Conservation (phyloP, 2,888 invertebrate species). For the Cistogaster globosa region DNA sequence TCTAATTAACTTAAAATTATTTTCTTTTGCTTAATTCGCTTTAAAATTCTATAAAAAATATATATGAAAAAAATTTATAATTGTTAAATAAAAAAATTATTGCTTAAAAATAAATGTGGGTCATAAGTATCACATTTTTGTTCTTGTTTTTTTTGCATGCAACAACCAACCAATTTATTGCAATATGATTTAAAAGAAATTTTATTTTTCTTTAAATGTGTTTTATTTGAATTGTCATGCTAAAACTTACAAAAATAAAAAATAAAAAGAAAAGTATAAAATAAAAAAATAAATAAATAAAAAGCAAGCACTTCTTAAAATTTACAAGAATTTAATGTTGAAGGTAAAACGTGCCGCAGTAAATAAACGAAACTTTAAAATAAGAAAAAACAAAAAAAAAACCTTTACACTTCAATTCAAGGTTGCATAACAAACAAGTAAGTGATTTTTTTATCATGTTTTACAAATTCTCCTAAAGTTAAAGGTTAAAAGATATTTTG, state of each 20-base stretch:
- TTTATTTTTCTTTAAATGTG: slow-evolving; percentile 30
- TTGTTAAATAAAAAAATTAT: slow-evolving; percentile 37
- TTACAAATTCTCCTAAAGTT: slow-evolving; percentile 23
- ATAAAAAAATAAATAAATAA: neutral
- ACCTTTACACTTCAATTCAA: slow-evolving; percentile 40
- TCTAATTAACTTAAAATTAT: slow-evolving; percentile 18
- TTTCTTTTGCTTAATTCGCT: slow-evolving; percentile 44
- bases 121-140: slow-evolving; percentile 20
- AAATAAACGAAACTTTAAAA: neutral
- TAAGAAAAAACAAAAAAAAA: slow-evolving; percentile 5
- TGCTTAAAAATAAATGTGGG: slow-evolving; percentile 43
- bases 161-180: slow-evolving; percentile 22
- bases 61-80: slow-evolving; percentile 7
- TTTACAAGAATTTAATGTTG: slow-evolving; percentile 55
- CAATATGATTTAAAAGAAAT: slow-evolving; percentile 33
- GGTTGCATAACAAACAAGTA: slow-evolving; percentile 49
- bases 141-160: neutral
- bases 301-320: slow-evolving; percentile 34
- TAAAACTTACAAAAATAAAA: slow-evolving; percentile 35
- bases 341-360: slow-evolving; percentile 60
- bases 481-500: slow-evolving; percentile 46
- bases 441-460: slow-evolving; percentile 1
- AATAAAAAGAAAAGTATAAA: neutral
- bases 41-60: slow-evolving; percentile 1
- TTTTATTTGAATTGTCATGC: slow-evolving; percentile 40